A percentile compares a stretch with the other conserved stretches of the same genome.
These are phyloP conservation scores for Geotrupes spiniger DNA, from an alignment of 2,888 invertebrate genomes.

Conservation along the genomic window DNA sequence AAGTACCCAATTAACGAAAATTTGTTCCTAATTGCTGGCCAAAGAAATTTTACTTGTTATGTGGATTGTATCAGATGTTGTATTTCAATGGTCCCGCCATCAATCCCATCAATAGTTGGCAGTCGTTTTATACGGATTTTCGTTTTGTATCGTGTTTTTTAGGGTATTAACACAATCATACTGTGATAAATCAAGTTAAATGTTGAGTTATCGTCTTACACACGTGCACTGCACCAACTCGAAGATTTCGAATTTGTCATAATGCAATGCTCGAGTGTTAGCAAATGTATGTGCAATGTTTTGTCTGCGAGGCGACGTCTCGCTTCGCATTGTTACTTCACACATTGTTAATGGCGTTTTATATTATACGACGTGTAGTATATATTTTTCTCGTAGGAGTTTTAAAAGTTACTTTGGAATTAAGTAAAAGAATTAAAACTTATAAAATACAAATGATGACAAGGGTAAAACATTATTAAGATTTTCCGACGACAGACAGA, in stretches of 20 bases:
- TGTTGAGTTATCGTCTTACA: constrained; percentile 57
- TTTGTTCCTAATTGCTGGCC: no score
- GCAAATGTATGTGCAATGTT: constrained; percentile 28
- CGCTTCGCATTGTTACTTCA: constrained; percentile 42
- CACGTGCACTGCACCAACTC: constrained; percentile 26
- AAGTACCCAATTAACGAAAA: no score
- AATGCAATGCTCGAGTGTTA: constrained; percentile 19
- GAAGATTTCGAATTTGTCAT: background rate
- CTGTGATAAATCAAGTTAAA: constrained; percentile 68
- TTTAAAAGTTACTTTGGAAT: constrained; percentile 20
- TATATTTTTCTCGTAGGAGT: constrained; percentile 40
- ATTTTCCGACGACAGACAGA: constrained; percentile 18
- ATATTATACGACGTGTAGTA: constrained; percentile 38
- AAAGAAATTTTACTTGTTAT: no score
- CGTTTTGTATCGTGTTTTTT: constrained; percentile 48
- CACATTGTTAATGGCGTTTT: constrained; percentile 45
- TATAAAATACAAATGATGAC: constrained; percentile 12
- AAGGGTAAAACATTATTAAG: constrained; percentile 16
- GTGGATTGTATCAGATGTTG: constrained; percentile 1
- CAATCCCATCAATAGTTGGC: constrained; percentile 34
- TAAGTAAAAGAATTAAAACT: background rate
- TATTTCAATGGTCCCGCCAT: constrained; percentile 4
- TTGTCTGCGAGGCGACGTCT: constrained; percentile 28
- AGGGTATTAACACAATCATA: constrained; percentile 54
- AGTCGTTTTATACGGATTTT: constrained; percentile 44